A percentile compares a stretch with the other conserved stretches of the same genome.
Evolutionary conservation across 2,888 invertebrate species (phyloP).

Genomic region (Microctonus aethiopoides): DNA sequence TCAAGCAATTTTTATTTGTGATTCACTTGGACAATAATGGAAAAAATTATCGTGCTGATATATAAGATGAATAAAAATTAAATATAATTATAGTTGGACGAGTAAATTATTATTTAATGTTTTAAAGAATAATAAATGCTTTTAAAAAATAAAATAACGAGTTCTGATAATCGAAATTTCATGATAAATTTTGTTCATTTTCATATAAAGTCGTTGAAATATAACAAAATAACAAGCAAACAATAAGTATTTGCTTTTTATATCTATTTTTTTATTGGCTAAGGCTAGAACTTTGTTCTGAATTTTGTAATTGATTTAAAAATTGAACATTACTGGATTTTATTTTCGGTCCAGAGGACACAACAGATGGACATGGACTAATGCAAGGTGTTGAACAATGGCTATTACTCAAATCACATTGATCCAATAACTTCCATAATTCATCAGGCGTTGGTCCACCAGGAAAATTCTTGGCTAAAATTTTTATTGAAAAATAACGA

Average conservation of each 20-base stretch:
- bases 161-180: not conserved
- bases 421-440: slow-evolving; percentile 89
- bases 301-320: slow-evolving; percentile 70
- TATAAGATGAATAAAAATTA: too few species aligned
- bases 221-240: slow-evolving; percentile 25
- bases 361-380: slow-evolving; percentile 76
- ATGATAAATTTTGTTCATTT: not conserved
- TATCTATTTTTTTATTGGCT: slow-evolving; percentile 51
- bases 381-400: slow-evolving; percentile 82
- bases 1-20: not conserved
- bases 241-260: slow-evolving; percentile 24
- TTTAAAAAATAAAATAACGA: too few species aligned
- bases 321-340: slow-evolving; percentile 74
- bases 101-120: not conserved
- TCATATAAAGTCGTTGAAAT: slow-evolving; percentile 19
- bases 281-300: slow-evolving; percentile 49
- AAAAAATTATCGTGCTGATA: not conserved
- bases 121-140: not conserved
- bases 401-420: slow-evolving; percentile 91
- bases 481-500: not conserved
- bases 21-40: not conserved
- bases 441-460: slow-evolving; percentile 96
- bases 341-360: slow-evolving; percentile 66
- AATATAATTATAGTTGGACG: too few species aligned
- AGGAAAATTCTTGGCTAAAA: slow-evolving; percentile 71